Percentiles rank a stretch among this genome's conserved stretches.
phyloP scores from a whole-genome alignment of 2,113 vertebrate species.

The Mixornis gularis region DNA sequence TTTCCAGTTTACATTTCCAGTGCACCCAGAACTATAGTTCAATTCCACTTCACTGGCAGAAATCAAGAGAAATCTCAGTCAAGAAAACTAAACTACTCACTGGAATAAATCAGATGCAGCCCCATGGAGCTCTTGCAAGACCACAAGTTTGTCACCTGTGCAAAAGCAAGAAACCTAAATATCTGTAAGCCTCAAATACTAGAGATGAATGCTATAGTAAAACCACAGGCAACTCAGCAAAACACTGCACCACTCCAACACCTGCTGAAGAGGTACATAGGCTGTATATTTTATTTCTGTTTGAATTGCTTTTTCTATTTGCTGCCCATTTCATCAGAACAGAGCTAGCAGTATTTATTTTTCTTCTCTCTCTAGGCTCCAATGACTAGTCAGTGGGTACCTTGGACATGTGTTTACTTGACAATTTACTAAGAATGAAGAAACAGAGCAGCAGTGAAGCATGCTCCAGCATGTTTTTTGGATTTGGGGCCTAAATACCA shows the following conservation, averaged over 20 bases:
- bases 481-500: neutral
- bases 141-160: neutral
- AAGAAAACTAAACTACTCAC: neutral
- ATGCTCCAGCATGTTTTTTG: neutral
- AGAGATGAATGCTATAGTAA: neutral
- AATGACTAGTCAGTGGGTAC: neutral
- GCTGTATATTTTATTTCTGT: neutral
- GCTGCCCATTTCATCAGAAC: neutral
- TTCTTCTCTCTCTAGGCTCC: neutral
- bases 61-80: neutral
- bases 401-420: neutral
- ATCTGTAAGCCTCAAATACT: neutral
- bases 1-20: neutral
- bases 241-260: neutral
- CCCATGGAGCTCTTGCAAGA: neutral
- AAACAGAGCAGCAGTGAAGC: neutral
- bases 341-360: neutral
- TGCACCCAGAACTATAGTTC: neutral
- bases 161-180: neutral
- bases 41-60: neutral
- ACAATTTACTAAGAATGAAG: neutral
- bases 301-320: neutral
- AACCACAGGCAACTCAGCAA: neutral
- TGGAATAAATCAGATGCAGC: neutral
- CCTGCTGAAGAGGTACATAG: neutral